These are phyloP conservation scores for Loxodonta africana DNA, from an alignment of 2,113 vertebrate genomes.

Conservation along the genomic window DNA sequence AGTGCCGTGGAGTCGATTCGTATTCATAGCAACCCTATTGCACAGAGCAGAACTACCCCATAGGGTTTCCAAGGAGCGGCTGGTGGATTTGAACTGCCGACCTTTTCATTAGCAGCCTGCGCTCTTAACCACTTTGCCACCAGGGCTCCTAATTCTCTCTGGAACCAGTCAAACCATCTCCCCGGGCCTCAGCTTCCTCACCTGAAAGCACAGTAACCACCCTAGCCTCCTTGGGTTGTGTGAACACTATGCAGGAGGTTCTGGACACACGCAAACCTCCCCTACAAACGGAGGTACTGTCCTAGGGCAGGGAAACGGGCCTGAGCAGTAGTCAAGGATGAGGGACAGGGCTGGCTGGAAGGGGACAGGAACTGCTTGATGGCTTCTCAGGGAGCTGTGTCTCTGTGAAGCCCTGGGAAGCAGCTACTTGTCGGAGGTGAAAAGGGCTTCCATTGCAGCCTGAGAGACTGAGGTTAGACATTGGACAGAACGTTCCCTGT, in stretches of 20 bases:
- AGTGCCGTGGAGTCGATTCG: too few species aligned
- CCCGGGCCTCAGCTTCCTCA: background rate
- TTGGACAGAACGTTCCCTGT: background rate
- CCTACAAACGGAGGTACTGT: background rate
- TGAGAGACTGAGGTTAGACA: background rate
- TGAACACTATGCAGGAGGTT: background rate
- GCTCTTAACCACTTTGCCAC: too few species aligned
- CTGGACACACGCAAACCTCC: background rate
- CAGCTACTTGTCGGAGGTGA: background rate
- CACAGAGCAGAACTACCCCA: too few species aligned
- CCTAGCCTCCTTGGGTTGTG: background rate
- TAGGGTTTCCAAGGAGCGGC: too few species aligned
- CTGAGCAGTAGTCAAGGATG: background rate
- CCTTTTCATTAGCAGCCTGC: too few species aligned
- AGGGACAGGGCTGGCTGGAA: background rate
- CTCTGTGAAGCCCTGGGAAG: background rate
- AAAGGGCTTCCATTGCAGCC: background rate
- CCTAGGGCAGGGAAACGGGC: background rate
- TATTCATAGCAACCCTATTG: too few species aligned
- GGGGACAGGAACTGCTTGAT: background rate
- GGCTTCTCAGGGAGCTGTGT: background rate
- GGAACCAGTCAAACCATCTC: background rate
- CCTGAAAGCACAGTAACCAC: background rate
- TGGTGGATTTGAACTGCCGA: too few species aligned
- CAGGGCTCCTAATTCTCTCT: too few species aligned